phyloP scores from a whole-genome alignment of 2,888 invertebrate species.

The Prosopocoilus inquinatus region DNA sequence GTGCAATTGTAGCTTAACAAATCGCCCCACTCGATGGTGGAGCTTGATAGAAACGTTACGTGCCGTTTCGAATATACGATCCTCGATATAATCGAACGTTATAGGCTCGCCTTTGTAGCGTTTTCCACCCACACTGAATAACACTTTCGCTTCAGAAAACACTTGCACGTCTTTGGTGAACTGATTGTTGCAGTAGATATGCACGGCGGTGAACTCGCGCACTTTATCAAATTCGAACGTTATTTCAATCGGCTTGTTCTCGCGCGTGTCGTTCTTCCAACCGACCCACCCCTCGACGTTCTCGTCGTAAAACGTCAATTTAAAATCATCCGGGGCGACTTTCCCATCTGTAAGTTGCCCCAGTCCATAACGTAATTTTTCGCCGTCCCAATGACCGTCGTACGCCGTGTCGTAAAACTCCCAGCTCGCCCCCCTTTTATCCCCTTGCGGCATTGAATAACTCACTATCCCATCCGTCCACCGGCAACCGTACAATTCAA shows the following conservation, averaged over 20 bases:
- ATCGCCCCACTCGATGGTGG: slow-evolving; percentile 77
- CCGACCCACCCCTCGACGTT: slow-evolving; percentile 84
- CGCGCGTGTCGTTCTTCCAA: slow-evolving; percentile 78
- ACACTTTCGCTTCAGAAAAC: slow-evolving; percentile 75
- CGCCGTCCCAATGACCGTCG: slow-evolving; percentile 80
- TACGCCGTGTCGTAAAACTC: slow-evolving; percentile 83
- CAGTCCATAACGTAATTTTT: slow-evolving; percentile 72
- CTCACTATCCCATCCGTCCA: slow-evolving; percentile 83
- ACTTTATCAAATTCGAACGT: slow-evolving; percentile 83
- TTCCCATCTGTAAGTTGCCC: slow-evolving; percentile 84
- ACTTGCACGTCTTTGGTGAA: slow-evolving; percentile 82
- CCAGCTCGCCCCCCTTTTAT: slow-evolving; percentile 74
- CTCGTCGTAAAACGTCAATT: slow-evolving; percentile 57
- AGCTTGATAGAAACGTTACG: slow-evolving; percentile 80
- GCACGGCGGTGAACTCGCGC: slow-evolving; percentile 80
- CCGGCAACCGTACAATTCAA: slow-evolving; percentile 84
- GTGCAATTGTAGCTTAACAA: slow-evolving; percentile 72
- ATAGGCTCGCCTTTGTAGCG: slow-evolving; percentile 77
- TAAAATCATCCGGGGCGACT: slow-evolving; percentile 73
- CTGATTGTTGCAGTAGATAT: slow-evolving; percentile 82
- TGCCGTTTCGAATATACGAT: slow-evolving; percentile 76
- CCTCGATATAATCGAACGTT: slow-evolving; percentile 68
- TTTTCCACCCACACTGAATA: slow-evolving; percentile 79
- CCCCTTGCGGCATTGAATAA: slow-evolving; percentile 87
- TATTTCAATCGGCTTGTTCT: slow-evolving; percentile 62